phyloP scores from a whole-genome alignment of 2,888 invertebrate species.

The Lysandra coridon region DNA sequence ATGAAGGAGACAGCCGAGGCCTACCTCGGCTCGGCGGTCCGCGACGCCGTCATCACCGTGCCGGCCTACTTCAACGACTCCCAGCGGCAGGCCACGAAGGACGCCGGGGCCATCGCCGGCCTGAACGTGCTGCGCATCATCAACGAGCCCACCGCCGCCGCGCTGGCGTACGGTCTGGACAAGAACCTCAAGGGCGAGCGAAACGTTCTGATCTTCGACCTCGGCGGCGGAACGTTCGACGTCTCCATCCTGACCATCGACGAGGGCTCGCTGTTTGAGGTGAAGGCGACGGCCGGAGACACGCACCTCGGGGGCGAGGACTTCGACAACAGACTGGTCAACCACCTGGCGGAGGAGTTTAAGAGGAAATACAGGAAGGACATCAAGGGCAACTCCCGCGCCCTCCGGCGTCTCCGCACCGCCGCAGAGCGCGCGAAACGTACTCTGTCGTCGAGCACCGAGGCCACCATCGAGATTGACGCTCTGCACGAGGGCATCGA shows the following conservation, averaged over 20 bases:
- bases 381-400: slow-evolving; percentile 82
- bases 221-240: slow-evolving; percentile 87
- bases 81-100: slow-evolving; percentile 89
- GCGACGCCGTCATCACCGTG: slow-evolving; percentile 89
- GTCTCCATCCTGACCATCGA: slow-evolving; percentile 92
- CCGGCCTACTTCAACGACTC: slow-evolving; percentile 90
- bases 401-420: slow-evolving; percentile 85
- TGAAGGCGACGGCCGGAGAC: slow-evolving; percentile 90
- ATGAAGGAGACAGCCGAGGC: slow-evolving; percentile 86
- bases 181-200: slow-evolving; percentile 83
- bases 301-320: slow-evolving; percentile 91
- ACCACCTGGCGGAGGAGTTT: slow-evolving; percentile 85
- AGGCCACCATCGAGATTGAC: slow-evolving; percentile 87
- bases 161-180: slow-evolving; percentile 86
- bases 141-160: slow-evolving; percentile 90
- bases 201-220: slow-evolving; percentile 83
- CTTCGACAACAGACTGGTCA: slow-evolving; percentile 83
- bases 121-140: slow-evolving; percentile 91
- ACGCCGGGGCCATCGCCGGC: slow-evolving; percentile 88
- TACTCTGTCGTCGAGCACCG: slow-evolving; percentile 87
- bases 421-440: slow-evolving; percentile 90
- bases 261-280: slow-evolving; percentile 88
- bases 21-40: slow-evolving; percentile 83
- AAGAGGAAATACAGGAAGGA: slow-evolving; percentile 86
- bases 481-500: slow-evolving; percentile 87